Evolutionary conservation across 1,140 invertebrate genomes (phyloP).

Genomic region (Zaprionus africanus): DNA sequence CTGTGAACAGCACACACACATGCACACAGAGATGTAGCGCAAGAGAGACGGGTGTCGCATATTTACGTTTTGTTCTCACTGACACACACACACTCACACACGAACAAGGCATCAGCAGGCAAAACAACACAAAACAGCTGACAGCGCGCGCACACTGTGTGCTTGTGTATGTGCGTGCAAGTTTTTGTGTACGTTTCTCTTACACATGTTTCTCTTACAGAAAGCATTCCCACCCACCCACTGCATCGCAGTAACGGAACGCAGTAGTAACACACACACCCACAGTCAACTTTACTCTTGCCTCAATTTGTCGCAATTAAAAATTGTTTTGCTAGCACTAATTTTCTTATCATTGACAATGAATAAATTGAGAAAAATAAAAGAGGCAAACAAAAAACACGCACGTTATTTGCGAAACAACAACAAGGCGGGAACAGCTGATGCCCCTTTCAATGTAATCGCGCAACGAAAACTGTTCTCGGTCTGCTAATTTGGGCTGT

Average conservation of each 20-base stretch:
- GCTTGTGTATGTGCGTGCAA: not conserved
- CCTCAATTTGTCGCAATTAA: slow-evolving; percentile 31
- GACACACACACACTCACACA: not conserved
- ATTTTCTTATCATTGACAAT: slow-evolving; percentile 29
- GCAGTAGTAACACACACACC: not conserved
- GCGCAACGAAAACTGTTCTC: slow-evolving; percentile 24
- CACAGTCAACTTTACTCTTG: not conserved
- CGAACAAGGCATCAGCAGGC: slow-evolving; percentile 21
- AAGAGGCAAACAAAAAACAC: slow-evolving; percentile 20
- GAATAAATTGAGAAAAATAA: not conserved
- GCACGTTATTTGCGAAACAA: slow-evolving; percentile 16
- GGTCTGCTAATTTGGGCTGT: slow-evolving; percentile 34
- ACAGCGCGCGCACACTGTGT: slow-evolving; percentile 29
- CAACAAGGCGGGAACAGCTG: slow-evolving; percentile 31
- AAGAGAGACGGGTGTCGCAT: slow-evolving; percentile 30
- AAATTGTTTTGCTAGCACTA: slow-evolving; percentile 31
- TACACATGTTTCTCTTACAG: slow-evolving; percentile 7
- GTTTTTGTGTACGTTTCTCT: slow-evolving; percentile 23
- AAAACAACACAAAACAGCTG: slow-evolving; percentile 76
- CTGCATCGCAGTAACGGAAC: not conserved
- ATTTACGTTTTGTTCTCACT: slow-evolving; percentile 44
- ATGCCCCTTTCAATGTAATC: slow-evolving; percentile 22
- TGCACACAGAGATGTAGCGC: slow-evolving; percentile 9
- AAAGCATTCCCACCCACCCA: not conserved
- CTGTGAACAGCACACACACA: slow-evolving; percentile 15